Evolutionary conservation across 2,797 vertebrate genomes (phyloP).

Genomic region (Morelia viridis): DNA sequence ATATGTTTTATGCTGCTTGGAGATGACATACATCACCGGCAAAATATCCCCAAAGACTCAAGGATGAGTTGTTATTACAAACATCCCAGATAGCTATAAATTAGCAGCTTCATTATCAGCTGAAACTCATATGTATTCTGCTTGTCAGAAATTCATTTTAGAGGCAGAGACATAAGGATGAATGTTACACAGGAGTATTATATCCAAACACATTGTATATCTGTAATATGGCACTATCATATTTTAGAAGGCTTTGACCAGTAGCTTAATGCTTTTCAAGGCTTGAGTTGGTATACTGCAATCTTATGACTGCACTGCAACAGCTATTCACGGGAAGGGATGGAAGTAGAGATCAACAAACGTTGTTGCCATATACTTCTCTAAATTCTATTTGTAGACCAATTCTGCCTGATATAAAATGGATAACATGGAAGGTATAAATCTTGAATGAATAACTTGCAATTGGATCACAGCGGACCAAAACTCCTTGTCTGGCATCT

Average conservation of each 20-base stretch:
- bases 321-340: not conserved
- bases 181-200: constrained; percentile 37
- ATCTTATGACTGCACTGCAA: no score
- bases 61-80: constrained; percentile 50
- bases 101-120: constrained; percentile 53
- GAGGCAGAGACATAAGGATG: constrained; percentile 52
- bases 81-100: constrained; percentile 39
- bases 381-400: not conserved
- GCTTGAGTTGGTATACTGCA: not conserved
- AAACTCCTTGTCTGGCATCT: not conserved
- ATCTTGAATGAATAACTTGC: not conserved
- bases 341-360: not conserved
- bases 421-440: not conserved
- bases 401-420: not conserved
- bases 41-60: constrained; percentile 39
- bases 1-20: constrained; percentile 32
- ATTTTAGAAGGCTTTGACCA: constrained; percentile 32
- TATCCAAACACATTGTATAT: constrained; percentile 41
- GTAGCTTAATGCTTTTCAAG: not conserved
- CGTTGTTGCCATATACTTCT: not conserved
- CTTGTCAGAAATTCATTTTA: constrained; percentile 55
- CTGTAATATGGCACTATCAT: constrained; percentile 8
- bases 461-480: not conserved
- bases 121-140: constrained; percentile 30
- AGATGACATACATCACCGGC: constrained; percentile 37